Conservation (phyloP, 2,888 invertebrate genomes). For the Hipparchia sbordonii region DNA sequence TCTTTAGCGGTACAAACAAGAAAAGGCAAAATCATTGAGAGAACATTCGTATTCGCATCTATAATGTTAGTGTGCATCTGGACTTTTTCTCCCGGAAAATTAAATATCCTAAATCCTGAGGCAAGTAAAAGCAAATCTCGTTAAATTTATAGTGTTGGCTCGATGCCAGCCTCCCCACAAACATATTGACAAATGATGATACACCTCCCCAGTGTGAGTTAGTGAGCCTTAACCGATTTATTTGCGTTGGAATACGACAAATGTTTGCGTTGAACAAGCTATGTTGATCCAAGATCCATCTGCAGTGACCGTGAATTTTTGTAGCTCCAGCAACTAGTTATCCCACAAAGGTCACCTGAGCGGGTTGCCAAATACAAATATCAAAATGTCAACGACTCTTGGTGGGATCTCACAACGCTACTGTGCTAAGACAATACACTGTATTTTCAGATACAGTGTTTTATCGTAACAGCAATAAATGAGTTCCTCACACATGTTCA, state of each 20-base stretch:
- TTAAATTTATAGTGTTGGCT: conserved; percentile 18
- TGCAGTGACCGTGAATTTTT: background rate
- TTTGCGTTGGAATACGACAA: background rate
- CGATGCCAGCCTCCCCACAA: conserved; percentile 8
- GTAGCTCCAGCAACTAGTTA: background rate
- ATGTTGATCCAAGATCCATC: background rate
- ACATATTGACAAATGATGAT: conserved; percentile 22
- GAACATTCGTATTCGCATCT: background rate
- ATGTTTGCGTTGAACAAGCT: background rate
- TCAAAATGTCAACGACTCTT: too few species aligned
- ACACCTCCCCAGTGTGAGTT: conserved; percentile 16
- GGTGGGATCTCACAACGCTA: too few species aligned
- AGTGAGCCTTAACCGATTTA: conserved; percentile 19
- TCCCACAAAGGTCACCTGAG: background rate
- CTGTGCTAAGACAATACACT: too few species aligned
- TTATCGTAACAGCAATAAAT: too few species aligned
- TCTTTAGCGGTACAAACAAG: background rate
- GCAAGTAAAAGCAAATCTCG: conserved; percentile 13
- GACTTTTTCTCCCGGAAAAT: background rate
- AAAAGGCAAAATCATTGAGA: background rate
- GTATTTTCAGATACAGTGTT: too few species aligned
- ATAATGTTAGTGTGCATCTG: background rate
- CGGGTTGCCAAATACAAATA: too few species aligned
- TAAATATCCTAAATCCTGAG: conserved; percentile 10
- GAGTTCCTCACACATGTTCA: too few species aligned